phyloP scores from a whole-genome alignment of 2,797 vertebrate genomes.

The Amblyraja radiata region DNA sequence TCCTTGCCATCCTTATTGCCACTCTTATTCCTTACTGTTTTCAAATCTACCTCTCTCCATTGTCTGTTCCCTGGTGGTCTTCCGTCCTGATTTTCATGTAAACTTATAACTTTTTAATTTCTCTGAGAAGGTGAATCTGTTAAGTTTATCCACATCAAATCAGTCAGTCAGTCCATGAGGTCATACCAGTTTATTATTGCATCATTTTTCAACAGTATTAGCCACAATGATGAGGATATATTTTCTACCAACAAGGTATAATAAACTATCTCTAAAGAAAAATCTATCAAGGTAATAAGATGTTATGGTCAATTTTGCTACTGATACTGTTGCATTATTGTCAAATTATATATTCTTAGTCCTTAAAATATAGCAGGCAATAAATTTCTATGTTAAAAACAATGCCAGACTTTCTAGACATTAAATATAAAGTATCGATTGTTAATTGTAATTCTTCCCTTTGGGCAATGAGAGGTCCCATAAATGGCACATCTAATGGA shows the following conservation, averaged over 20 bases:
- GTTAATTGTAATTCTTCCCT: conserved; percentile 7
- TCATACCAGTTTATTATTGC: conserved; percentile 36
- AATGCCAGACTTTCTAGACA: neutral
- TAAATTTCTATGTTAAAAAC: conserved; percentile 5
- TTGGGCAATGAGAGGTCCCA: neutral
- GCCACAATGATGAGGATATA: neutral
- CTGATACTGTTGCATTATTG: neutral
- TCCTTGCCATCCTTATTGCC: neutral
- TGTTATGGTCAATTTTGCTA: neutral
- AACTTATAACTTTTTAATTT: conserved; percentile 23
- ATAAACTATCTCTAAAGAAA: neutral
- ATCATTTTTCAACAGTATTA: conserved; percentile 34
- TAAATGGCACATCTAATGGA: neutral
- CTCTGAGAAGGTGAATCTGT: neutral
- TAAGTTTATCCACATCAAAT: neutral
- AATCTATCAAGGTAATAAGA: neutral
- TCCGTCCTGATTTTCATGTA: neutral
- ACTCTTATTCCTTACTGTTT: conserved; percentile 21
- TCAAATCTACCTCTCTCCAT: conserved; percentile 33
- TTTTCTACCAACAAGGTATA: conserved; percentile 10
- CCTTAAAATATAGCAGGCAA: neutral
- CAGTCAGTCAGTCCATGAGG: conserved; percentile 34
- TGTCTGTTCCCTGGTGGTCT: conserved; percentile 4
- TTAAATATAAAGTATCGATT: neutral
- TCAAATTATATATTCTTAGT: neutral